Conservation (phyloP, 2,113 vertebrate species). For the Pituophis catenifer region DNA sequence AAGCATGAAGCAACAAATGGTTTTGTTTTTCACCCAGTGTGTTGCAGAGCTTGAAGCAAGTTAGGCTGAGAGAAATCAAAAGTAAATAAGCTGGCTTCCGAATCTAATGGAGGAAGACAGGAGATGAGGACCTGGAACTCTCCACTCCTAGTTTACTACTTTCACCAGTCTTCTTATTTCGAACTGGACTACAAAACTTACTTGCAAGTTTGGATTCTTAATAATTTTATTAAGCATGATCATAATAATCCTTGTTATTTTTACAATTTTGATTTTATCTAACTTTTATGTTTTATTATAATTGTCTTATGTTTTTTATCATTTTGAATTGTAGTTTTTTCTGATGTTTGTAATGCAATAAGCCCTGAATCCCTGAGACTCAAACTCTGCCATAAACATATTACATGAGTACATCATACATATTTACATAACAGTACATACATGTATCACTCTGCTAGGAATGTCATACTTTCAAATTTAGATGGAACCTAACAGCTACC, state of each 20-base stretch:
- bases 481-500: neutral
- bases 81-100: neutral
- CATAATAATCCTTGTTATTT: neutral
- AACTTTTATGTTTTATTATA: neutral
- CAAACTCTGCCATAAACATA: neutral
- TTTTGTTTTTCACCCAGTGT: neutral
- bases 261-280: neutral
- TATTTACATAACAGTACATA: neutral
- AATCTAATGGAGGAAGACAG: neutral
- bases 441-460: neutral
- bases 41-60: neutral
- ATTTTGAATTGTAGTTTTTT: neutral
- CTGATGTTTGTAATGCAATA: neutral
- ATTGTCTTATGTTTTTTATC: neutral
- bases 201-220: neutral
- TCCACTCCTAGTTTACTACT: neutral
- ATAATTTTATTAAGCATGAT: neutral
- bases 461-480: neutral
- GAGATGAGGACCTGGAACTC: neutral
- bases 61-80: neutral
- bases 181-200: neutral
- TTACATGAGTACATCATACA: neutral
- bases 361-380: neutral
- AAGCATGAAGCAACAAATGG: neutral
- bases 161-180: neutral